Conservation (phyloP, 1,140 invertebrate genomes). For the Chionoecetes opilio region DNA sequence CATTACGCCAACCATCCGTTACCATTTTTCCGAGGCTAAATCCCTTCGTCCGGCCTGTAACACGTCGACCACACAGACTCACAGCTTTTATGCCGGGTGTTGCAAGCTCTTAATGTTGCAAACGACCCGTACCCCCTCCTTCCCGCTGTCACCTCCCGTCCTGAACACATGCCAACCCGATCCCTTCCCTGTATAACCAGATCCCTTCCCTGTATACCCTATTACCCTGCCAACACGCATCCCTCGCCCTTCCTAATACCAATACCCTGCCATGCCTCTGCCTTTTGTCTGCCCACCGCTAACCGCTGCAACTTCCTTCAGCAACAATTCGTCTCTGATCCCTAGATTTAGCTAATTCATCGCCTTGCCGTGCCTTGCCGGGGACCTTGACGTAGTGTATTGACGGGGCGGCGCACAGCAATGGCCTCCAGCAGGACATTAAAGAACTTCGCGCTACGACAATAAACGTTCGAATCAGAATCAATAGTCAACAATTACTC, state of each 20-base stretch:
- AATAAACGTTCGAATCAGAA: slow-evolving; percentile 62
- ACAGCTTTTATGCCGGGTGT: slow-evolving; percentile 1
- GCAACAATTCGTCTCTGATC: no score
- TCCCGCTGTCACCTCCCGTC: not conserved
- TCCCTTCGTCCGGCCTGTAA: slow-evolving; percentile 34
- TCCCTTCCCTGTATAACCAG: no score
- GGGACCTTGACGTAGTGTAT: no score
- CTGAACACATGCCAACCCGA: not conserved
- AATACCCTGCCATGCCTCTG: not conserved
- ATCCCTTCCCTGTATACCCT: no score
- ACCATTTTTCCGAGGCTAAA: slow-evolving; percentile 59
- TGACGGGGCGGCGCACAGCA: no score
- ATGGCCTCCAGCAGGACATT: not conserved
- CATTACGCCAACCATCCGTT: slow-evolving; percentile 56
- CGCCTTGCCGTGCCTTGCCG: no score
- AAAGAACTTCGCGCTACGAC: slow-evolving; percentile 44
- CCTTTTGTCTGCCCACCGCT: not conserved
- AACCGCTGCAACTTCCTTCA: not conserved
- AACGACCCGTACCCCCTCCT: slow-evolving; percentile 28
- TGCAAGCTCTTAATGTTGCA: slow-evolving; percentile 52
- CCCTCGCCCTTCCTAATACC: not conserved
- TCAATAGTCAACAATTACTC: slow-evolving; percentile 73
- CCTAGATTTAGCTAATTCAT: no score
- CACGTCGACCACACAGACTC: slow-evolving; percentile 40
- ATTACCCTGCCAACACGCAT: not conserved